These are phyloP conservation scores for Suricata suricatta DNA, from an alignment of 2,113 vertebrate genomes.

Conservation along the genomic window DNA sequence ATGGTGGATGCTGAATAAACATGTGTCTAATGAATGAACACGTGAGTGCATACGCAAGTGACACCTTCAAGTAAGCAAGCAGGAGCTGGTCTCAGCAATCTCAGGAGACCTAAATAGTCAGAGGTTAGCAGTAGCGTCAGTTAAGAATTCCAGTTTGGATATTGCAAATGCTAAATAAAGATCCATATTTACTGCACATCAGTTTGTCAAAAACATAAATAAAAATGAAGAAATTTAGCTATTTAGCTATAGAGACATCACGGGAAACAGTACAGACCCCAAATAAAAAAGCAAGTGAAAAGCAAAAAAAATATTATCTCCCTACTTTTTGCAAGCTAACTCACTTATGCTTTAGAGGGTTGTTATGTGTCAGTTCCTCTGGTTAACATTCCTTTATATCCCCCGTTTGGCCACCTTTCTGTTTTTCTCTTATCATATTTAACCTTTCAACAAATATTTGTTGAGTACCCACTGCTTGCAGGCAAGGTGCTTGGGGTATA, in stretches of 20 bases:
- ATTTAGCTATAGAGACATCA: not conserved
- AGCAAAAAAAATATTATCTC: not conserved
- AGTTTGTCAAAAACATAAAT: slow-evolving; percentile 13
- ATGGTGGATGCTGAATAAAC: not conserved
- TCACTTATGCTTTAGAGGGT: not conserved
- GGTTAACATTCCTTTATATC: not conserved
- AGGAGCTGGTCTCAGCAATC: not conserved
- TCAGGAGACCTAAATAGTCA: not conserved
- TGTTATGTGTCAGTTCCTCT: not conserved
- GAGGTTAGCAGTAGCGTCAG: not conserved
- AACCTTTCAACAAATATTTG: not conserved
- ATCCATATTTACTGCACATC: not conserved
- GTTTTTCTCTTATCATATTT: not conserved
- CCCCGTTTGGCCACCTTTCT: not conserved
- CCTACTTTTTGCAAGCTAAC: not conserved
- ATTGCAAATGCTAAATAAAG: not conserved
- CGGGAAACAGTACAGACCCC: not conserved
- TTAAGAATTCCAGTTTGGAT: not conserved
- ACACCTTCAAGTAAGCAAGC: not conserved
- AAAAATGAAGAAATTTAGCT: not conserved
- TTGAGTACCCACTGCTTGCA: not conserved
- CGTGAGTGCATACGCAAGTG: too few relatives aligned
- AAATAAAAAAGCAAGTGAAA: not conserved
- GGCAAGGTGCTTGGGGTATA: not conserved
- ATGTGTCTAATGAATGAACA: not conserved